Percentiles rank a stretch among this genome's conserved stretches.
phyloP scores from a whole-genome alignment of 2,888 invertebrate genomes.

The Plagodis pulveraria region DNA sequence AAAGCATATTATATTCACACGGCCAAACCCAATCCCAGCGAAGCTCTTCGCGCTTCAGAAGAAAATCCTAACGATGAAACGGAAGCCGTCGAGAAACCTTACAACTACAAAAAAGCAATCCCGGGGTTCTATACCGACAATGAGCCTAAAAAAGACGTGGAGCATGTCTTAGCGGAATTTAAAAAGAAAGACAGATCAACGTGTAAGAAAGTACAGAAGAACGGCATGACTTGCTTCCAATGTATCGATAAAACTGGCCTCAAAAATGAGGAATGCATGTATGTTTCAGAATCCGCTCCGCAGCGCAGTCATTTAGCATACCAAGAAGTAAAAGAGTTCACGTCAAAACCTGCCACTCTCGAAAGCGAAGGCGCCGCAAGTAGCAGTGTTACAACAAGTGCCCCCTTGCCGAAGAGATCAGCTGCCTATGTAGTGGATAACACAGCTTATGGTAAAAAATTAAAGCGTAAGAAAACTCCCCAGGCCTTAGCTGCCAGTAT shows the following conservation, averaged over 20 bases:
- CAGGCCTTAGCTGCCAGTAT: slow-evolving; percentile 49
- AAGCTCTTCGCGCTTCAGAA: slow-evolving; percentile 61
- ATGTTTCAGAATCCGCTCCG: slow-evolving; percentile 88
- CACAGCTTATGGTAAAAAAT: slow-evolving; percentile 67
- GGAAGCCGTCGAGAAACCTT: slow-evolving; percentile 62
- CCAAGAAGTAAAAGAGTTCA: slow-evolving; percentile 87
- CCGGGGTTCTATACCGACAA: slow-evolving; percentile 81
- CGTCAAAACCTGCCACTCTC: slow-evolving; percentile 73
- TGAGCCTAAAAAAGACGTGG: slow-evolving; percentile 87
- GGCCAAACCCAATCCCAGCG: slow-evolving; percentile 69
- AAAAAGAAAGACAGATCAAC: slow-evolving; percentile 89
- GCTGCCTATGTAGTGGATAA: slow-evolving; percentile 71
- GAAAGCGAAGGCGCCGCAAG: slow-evolving; percentile 71
- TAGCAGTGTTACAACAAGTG: slow-evolving; percentile 68
- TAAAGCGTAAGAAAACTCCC: slow-evolving; percentile 73
- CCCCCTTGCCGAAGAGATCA: slow-evolving; percentile 62
- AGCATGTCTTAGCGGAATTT: slow-evolving; percentile 89
- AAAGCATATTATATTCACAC: slow-evolving; percentile 72
- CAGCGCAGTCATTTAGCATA: slow-evolving; percentile 87
- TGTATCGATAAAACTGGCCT: slow-evolving; percentile 88
- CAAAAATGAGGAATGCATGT: slow-evolving; percentile 92
- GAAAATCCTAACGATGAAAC: slow-evolving; percentile 66
- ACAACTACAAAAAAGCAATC: slow-evolving; percentile 76
- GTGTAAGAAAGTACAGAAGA: slow-evolving; percentile 89
- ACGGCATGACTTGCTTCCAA: slow-evolving; percentile 91